Conservation (phyloP, 2,113 vertebrate species). For the Vidua chalybeata region DNA sequence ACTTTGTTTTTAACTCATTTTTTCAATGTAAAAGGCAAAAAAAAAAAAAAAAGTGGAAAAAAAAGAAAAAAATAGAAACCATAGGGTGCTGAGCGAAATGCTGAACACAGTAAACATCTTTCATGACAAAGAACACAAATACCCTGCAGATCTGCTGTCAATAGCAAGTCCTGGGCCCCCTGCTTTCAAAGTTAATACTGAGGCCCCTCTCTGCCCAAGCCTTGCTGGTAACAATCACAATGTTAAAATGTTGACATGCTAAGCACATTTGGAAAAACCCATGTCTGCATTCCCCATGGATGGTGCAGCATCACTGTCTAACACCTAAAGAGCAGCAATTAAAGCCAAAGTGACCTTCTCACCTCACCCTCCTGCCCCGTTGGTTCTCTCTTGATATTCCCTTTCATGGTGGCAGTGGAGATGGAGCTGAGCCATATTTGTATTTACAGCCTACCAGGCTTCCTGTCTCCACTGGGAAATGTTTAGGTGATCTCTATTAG, state of each 20-base stretch:
- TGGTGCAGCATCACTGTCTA: conserved; percentile 39
- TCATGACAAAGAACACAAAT: conserved; percentile 71
- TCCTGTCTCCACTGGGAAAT: not conserved
- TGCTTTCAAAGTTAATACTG: conserved; percentile 65
- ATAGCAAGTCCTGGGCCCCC: conserved; percentile 50
- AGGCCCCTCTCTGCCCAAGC: conserved; percentile 48
- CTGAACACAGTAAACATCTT: conserved; percentile 66
- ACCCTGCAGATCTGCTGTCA: conserved; percentile 60
- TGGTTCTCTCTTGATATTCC: not conserved
- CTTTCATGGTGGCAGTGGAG: not conserved
- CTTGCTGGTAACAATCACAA: conserved; percentile 49
- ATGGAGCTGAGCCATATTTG: not conserved
- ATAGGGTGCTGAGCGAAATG: conserved; percentile 44
- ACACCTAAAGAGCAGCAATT: not conserved
- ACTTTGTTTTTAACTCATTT: conserved; percentile 46
- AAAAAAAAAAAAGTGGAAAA: not conserved
- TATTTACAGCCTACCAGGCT: not conserved
- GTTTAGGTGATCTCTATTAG: not conserved
- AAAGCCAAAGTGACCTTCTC: not conserved
- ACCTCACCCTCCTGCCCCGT: not conserved
- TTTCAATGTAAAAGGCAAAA: conserved; percentile 4
- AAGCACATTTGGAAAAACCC: conserved; percentile 68
- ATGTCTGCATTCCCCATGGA: conserved; percentile 67
- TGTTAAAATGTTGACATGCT: conserved; percentile 60
- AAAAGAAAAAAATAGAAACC: not conserved